Base-by-base conservation (phyloP, 2,797 vertebrate genomes). In the Protosalanx chinensis region DNA sequence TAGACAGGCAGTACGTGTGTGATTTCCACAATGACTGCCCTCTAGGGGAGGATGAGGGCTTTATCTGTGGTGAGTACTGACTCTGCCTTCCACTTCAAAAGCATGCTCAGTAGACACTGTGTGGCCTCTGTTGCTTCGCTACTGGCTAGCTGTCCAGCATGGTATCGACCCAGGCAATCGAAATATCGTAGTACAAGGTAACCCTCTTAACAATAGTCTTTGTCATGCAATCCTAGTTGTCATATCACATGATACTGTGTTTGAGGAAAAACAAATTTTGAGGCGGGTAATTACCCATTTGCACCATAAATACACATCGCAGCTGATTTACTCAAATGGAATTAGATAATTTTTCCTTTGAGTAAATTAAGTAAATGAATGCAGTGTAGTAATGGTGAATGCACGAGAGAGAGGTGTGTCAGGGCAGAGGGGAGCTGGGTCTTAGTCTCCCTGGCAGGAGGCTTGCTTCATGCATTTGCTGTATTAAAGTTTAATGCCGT, bases 21-120 rank as follows among this genome's bases (percentile, higher is more conserved):
- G 91, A 96, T 89, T 96, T 96, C 82, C 82, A 89, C 76, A 90
- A 85, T 0, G 93, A 96, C 76, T 96, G 95, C 80, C 90, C 92
- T 53, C 71, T 85, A 3, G 92, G 91, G 72, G 92, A 93, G 13
- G 89, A 93, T 20, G 91, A 94, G 74, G 91, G 89, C 67, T 78
- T 82, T 37, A 80, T 93, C 53, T 97, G 95, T 88, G 93, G 95
- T 96, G 80, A 93, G 93, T 91, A 20, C 23, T 27, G 1, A 27
- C 23, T 27, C 60, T 32, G 29, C 3, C 29, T 30, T 62, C 60
- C 10, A 16, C 30, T 18, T 29, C 18, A 33, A 33, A 16, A 33
- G 8, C 60, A 18, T 16, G 29, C 29, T 16, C 60, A 62, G 60
- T 62, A 12, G 29, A 30, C 13, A 30, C 12, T 16, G 60, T 62